Conservation (phyloP, 2,113 vertebrate genomes). For the Dunckerocampus dactyliophorus region DNA sequence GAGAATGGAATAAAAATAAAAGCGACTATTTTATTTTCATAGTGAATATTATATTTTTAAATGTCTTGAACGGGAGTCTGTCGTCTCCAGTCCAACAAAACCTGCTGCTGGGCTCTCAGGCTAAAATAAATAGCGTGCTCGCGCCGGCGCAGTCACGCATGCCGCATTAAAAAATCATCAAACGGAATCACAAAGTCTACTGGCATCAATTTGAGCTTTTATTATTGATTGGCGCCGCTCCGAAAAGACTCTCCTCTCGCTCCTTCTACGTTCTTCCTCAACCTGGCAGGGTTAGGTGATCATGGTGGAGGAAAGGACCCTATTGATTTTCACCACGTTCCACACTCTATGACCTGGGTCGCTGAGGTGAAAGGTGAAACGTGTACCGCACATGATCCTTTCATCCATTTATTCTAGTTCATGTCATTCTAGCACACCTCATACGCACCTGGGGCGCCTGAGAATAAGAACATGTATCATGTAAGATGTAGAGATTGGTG, state of each 20-base stretch:
- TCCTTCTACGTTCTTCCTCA: not conserved
- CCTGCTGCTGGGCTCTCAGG: conserved; percentile 19
- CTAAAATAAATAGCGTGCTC: conserved; percentile 23
- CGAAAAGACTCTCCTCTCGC: not conserved
- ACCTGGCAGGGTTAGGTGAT: not conserved
- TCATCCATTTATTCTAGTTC: too few species aligned
- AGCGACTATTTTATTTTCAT: too few species aligned
- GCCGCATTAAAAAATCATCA: conserved; percentile 11
- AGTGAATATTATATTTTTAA: too few species aligned
- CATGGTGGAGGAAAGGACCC: too few species aligned
- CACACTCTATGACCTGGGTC: too few species aligned
- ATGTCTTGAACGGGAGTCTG: conserved; percentile 6
- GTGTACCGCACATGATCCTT: too few species aligned
- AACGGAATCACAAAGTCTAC: conserved; percentile 26
- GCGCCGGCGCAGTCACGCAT: conserved; percentile 26
- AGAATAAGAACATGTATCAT: too few species aligned
- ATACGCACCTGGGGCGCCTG: too few species aligned
- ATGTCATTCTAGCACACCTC: too few species aligned
- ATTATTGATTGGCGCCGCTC: conserved; percentile 18
- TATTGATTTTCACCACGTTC: not conserved
- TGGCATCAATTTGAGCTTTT: conserved; percentile 11
- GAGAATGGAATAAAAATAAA: too few species aligned
- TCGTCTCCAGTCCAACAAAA: conserved; percentile 33
- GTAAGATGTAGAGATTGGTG: too few species aligned
- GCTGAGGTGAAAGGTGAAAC: too few species aligned